Conservation (phyloP, 2,113 vertebrate species). For the Vidua macroura region DNA sequence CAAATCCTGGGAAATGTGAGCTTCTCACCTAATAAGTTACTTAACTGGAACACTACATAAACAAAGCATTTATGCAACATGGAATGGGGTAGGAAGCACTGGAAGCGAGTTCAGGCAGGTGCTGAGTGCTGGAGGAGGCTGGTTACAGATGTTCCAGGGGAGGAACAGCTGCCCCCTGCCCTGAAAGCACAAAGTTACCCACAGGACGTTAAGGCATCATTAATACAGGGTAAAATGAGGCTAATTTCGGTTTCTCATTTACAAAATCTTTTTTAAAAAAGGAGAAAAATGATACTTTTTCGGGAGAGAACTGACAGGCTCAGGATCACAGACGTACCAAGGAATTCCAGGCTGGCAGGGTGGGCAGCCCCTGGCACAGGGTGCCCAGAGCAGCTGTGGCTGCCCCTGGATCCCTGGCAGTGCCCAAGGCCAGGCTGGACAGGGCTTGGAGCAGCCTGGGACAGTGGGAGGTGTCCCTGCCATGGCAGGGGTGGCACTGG, state of each 20-base stretch:
- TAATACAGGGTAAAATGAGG: not conserved
- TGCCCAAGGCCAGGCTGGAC: not conserved
- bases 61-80: not conserved
- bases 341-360: not conserved
- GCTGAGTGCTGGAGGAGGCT: accelerated
- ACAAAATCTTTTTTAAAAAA: not conserved
- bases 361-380: not conserved
- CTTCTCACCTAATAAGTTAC: not conserved
- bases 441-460: not conserved
- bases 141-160: too few relatives aligned
- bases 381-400: not conserved
- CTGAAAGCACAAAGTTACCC: accelerated
- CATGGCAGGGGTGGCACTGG: not conserved
- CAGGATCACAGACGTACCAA: accelerated
- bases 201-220: not conserved
- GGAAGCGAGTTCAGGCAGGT: not conserved
- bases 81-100: not conserved
- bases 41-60: conserved; percentile 30
- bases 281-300: too few relatives aligned
- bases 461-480: not conserved
- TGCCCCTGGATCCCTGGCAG: not conserved
- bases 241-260: not conserved
- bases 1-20: conserved; percentile 47
- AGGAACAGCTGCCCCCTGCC: not conserved
- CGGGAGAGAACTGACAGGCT: too few relatives aligned